Evolutionary conservation across 2,888 invertebrate species (phyloP).

Genomic region (Deilephila elpenor): DNA sequence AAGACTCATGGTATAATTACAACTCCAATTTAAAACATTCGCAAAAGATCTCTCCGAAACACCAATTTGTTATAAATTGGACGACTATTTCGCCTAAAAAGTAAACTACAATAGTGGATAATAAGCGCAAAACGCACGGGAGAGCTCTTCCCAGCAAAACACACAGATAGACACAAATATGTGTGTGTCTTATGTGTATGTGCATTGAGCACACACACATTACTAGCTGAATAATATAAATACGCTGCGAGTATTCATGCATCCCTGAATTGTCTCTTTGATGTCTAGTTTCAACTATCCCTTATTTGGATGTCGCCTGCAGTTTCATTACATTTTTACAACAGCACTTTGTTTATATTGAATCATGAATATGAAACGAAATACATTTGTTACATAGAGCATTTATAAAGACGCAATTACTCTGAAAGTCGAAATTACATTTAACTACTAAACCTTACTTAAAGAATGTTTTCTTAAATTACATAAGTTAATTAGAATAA

Average conservation of each 20-base stretch:
- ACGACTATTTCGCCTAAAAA: neutral
- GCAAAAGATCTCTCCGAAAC: neutral
- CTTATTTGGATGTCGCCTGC: neutral
- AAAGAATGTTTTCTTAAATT: too few species aligned
- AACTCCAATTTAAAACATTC: too few species aligned
- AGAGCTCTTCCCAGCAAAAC: neutral
- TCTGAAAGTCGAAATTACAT: too few species aligned
- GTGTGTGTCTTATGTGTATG: too few species aligned
- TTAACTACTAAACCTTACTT: too few species aligned
- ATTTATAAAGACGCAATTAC: neutral
- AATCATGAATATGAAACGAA: neutral
- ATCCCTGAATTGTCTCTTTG: neutral
- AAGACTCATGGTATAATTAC: too few species aligned
- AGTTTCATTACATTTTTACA: neutral
- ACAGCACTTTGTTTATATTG: neutral
- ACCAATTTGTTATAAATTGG: neutral
- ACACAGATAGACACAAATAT: neutral
- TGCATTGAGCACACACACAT: neutral
- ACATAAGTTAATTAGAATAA: neutral
- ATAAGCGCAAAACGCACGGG: neutral
- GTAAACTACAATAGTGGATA: neutral
- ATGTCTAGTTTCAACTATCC: neutral
- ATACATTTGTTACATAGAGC: neutral
- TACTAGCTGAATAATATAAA: neutral
- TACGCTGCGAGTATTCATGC: neutral